Conservation (phyloP, 2,888 invertebrate species). For the Trypoxylon attenuatum region DNA sequence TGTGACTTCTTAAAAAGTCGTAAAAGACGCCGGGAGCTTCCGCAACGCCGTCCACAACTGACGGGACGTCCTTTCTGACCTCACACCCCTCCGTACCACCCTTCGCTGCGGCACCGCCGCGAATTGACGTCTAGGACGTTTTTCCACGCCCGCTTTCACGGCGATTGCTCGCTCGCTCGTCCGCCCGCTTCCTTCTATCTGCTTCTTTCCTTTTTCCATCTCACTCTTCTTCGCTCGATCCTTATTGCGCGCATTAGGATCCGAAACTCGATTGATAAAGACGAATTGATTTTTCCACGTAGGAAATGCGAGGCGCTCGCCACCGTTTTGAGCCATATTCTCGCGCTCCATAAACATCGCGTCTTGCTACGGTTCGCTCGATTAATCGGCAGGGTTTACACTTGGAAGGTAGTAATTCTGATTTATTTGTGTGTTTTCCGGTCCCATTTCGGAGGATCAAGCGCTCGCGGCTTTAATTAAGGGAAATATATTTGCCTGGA, state of each 20-base stretch:
- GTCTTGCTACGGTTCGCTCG: neutral
- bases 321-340: no score
- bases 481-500: neutral
- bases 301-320: no score
- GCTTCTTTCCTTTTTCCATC: neutral
- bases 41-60: slow-evolving; percentile 40
- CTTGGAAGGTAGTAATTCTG: neutral
- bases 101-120: slow-evolving; percentile 13
- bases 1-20: slow-evolving; percentile 66
- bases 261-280: neutral
- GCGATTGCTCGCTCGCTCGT: slow-evolving; percentile 11
- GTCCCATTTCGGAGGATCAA: neutral
- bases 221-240: slow-evolving; percentile 25
- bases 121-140: slow-evolving; percentile 59
- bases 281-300: neutral
- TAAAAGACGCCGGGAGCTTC: slow-evolving; percentile 58
- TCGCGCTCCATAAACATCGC: no score
- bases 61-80: slow-evolving; percentile 49
- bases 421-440: neutral
- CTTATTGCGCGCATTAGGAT: slow-evolving; percentile 14
- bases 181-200: neutral
- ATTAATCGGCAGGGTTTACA: neutral
- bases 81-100: no score
- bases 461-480: neutral
- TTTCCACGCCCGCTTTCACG: slow-evolving; percentile 44